Conservation (phyloP, 1,140 invertebrate species). For the Drosophila athabasca region DNA sequence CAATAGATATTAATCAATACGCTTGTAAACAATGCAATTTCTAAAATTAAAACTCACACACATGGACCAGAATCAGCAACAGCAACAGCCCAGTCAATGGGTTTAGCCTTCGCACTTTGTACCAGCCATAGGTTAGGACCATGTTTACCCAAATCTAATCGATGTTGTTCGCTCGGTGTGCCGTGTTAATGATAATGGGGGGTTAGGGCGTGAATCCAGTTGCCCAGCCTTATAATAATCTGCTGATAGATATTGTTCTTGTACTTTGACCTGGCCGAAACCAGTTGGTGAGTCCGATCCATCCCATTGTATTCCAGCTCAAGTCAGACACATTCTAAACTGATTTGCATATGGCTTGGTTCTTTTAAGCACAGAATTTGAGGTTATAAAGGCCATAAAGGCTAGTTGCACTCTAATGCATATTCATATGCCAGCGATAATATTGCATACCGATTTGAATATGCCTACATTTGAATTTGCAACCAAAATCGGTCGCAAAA, state of each 20-base stretch:
- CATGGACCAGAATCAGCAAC: background rate
- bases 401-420: too few relatives aligned
- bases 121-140: constrained; percentile 2
- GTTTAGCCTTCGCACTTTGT: constrained; percentile 48
- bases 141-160: constrained; percentile 37
- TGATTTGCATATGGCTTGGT: constrained; percentile 30
- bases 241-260: constrained; percentile 24
- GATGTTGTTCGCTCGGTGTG: constrained; percentile 8
- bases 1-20: background rate
- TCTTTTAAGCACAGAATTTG: background rate
- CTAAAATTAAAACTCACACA: constrained; percentile 5
- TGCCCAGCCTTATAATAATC: constrained; percentile 23
- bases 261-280: constrained; percentile 39
- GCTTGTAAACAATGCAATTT: constrained; percentile 33
- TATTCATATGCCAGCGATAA: too few relatives aligned
- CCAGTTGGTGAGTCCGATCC: constrained; percentile 23
- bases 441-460: too few relatives aligned
- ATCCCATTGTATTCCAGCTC: constrained; percentile 1
- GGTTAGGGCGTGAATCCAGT: constrained; percentile 15
- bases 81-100: background rate
- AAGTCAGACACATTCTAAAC: constrained; percentile 1
- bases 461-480: too few relatives aligned
- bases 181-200: constrained; percentile 21
- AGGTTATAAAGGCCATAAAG: too few relatives aligned
- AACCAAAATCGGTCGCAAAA: too few relatives aligned